Evolutionary conservation across 2,888 invertebrate genomes (phyloP).

Genomic region (Patella ulyssiponensis): DNA sequence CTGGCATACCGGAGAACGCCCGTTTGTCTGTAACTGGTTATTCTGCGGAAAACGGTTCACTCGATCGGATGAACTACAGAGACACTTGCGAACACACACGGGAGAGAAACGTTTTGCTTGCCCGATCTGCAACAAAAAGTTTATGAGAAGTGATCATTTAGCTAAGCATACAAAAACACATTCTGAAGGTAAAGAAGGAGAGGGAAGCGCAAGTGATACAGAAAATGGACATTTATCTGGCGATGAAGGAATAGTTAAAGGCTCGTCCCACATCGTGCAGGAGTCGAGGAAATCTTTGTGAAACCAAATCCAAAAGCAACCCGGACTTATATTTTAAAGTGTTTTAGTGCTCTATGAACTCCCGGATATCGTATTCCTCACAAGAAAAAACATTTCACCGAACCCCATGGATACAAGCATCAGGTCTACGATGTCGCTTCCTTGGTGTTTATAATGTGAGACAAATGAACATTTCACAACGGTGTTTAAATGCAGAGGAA

Average conservation of each 20-base stretch:
- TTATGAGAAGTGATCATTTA: constrained; percentile 93
- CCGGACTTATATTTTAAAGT: too few relatives aligned
- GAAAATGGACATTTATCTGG: constrained; percentile 47
- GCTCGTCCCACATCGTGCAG: not conserved
- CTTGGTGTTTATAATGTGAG: too few relatives aligned
- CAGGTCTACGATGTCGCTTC: too few relatives aligned
- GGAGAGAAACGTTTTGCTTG: constrained; percentile 92
- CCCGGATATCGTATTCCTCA: too few relatives aligned
- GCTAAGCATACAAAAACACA: constrained; percentile 95
- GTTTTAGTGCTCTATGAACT: too few relatives aligned
- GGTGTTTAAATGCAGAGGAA: too few relatives aligned
- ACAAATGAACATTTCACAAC: too few relatives aligned
- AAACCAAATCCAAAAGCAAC: too few relatives aligned
- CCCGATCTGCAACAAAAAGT: constrained; percentile 89
- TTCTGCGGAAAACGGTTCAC: constrained; percentile 98
- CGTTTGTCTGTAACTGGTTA: constrained; percentile 97
- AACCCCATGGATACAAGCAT: too few relatives aligned
- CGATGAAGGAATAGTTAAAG: constrained; percentile 35
- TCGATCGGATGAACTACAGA: constrained; percentile 94
- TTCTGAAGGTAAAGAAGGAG: constrained; percentile 58
- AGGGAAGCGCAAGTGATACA: constrained; percentile 55
- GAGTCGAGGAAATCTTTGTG: too few relatives aligned
- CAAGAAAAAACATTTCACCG: too few relatives aligned
- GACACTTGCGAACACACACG: constrained; percentile 95
- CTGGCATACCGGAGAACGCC: constrained; percentile 98